Base-by-base conservation (phyloP, 2,797 vertebrate species). In the Manis pentadactyla region DNA sequence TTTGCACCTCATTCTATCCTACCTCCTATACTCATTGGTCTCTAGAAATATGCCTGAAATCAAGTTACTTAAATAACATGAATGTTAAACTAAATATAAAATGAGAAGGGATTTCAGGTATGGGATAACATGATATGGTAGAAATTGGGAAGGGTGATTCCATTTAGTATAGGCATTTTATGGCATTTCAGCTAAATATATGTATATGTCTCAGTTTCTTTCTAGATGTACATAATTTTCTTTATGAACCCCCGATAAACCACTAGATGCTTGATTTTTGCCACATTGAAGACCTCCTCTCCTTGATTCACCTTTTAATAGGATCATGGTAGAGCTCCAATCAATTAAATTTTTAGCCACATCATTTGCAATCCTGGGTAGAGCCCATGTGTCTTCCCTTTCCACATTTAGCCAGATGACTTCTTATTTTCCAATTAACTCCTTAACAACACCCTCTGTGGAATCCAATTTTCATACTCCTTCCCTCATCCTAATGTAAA, bases 61-160 rank as follows among this genome's bases (percentile, higher is more conserved):
- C 4, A 66, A 94, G 9, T 87, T 31, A 46, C 39, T 27, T 46
- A 68, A 94, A 78, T 53, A 55, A 11, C 29, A 66, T 83, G 21
- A 93, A 74, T 55, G 34, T 23, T 64, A 5, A 96, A 66, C 29
- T 46, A 34, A 83, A 96, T 5, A n/a, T 15, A 86, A 91, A 91
- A 27, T 68, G 49, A 87, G 46, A 57, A 66, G 21, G 23, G 0
- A 46, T 82, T 87, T 83, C 21, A 87, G 87, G 74, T 84, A 61
- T 15, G 2, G 31, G 31, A 66, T 69, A 74, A 95, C 53, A 6
- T 64, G 39, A 69, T 66, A 78, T 12, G 7, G 23, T 77, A 2
- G 11, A 86, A 75, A n/a, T 55, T 74, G 13, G 11, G n/a, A 78
- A 83, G 23, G 29, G 29, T 42, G 17, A 73, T 68, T 78, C 27